Evolutionary conservation across 2,113 vertebrate species (phyloP).

Genomic region (Tenebrosternarchus preto): DNA sequence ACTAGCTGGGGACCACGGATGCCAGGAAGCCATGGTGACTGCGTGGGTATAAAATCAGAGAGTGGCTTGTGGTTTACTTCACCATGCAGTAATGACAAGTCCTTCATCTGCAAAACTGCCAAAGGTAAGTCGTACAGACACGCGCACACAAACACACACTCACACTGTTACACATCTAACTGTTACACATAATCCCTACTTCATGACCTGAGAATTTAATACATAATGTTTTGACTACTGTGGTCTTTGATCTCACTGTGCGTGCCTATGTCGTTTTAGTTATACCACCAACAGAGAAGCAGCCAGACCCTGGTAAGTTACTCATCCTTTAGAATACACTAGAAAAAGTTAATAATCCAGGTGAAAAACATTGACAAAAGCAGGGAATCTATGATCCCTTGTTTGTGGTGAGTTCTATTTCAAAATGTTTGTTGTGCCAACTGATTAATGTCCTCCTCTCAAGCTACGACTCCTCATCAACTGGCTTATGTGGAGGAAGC

Average conservation of each 20-base stretch:
- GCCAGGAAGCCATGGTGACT: conserved; percentile 72
- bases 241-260: background rate
- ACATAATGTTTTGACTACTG: background rate
- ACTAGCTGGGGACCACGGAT: conserved; percentile 86
- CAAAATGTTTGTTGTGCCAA: background rate
- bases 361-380: background rate
- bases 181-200: background rate
- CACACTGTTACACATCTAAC: no score
- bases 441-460: background rate
- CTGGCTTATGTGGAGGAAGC: conserved; percentile 61
- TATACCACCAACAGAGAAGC: conserved; percentile 71
- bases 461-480: conserved; percentile 8
- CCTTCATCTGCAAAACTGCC: conserved; percentile 87
- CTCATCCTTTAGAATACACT: background rate
- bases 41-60: conserved; percentile 79
- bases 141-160: background rate
- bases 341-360: no score
- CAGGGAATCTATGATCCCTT: background rate
- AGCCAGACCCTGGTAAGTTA: conserved; percentile 70
- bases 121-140: conserved; percentile 76
- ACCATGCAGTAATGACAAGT: conserved; percentile 79
- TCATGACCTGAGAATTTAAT: no score
- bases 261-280: conserved; percentile 62
- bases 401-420: no score
- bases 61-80: conserved; percentile 81